Evolutionary conservation across 2,888 invertebrate genomes (phyloP).

Genomic region (Zele albiditarsus): DNA sequence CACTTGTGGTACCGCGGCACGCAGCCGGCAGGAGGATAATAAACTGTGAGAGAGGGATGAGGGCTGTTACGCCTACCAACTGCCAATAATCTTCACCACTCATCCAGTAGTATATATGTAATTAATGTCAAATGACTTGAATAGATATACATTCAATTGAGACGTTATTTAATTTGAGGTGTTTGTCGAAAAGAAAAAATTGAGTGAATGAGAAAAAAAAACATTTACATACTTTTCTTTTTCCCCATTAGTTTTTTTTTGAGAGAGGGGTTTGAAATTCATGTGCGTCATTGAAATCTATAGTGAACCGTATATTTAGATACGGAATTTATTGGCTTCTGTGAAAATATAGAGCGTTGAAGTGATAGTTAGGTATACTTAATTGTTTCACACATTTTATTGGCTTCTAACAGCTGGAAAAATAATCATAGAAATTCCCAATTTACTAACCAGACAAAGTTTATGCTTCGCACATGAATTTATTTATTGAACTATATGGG

Average conservation of each 20-base stretch:
- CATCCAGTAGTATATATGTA: constrained; percentile 44
- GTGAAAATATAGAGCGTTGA: constrained; percentile 57
- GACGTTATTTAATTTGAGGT: constrained; percentile 22
- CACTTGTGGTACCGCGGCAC: neutral
- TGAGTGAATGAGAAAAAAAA: neutral
- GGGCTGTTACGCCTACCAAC: constrained; percentile 57
- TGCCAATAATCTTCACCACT: constrained; percentile 54
- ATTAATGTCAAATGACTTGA: constrained; percentile 52
- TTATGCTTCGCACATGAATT: neutral
- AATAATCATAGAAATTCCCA: constrained; percentile 54
- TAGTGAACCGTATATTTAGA: constrained; percentile 13
- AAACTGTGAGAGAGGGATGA: constrained; percentile 38
- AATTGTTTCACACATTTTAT: constrained; percentile 59
- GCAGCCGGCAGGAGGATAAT: constrained; percentile 18
- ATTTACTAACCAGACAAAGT: neutral
- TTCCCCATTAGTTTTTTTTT: neutral
- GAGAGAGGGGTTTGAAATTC: neutral
- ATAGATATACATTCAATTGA: constrained; percentile 22
- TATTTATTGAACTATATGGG: neutral
- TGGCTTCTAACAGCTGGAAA: constrained; percentile 63
- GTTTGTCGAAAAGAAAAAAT: neutral
- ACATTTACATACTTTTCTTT: neutral
- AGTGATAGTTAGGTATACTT: constrained; percentile 48
- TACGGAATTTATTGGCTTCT: constrained; percentile 62
- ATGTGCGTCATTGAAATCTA: constrained; percentile 10